Conservation (phyloP, 2,888 invertebrate genomes). For the Lumbricus terrestris region DNA sequence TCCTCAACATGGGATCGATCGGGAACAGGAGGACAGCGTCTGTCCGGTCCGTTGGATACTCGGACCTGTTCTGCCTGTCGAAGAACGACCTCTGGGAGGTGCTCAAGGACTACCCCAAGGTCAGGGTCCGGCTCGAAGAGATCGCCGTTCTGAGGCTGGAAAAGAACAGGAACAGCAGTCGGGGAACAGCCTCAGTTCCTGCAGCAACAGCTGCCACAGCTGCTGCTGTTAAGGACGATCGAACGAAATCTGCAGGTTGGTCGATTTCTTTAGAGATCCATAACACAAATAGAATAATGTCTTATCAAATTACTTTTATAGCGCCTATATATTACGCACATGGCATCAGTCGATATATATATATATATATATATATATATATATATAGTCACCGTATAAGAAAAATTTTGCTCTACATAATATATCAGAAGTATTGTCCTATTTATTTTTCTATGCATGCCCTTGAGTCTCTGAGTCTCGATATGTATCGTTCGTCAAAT, state of each 20-base stretch:
- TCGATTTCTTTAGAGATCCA: neutral
- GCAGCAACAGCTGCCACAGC: neutral
- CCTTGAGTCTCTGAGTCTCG: no score
- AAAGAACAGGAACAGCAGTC: conserved; percentile 71
- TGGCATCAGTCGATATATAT: no score
- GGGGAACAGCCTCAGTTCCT: neutral
- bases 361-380: no score
- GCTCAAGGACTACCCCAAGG: conserved; percentile 70
- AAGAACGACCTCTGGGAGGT: conserved; percentile 99
- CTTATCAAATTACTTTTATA: no score
- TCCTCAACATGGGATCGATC: conserved; percentile 87
- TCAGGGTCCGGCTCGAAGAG: conserved; percentile 77
- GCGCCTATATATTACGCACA: no score
- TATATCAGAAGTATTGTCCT: no score
- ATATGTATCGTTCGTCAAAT: no score
- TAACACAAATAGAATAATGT: neutral
- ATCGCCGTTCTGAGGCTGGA: conserved; percentile 95
- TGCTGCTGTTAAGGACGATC: neutral
- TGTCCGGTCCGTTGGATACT: conserved; percentile 95
- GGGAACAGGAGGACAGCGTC: conserved; percentile 97
- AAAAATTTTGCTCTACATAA: no score
- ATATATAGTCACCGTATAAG: no score
- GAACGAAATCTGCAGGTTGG: neutral
- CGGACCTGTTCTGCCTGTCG: conserved; percentile 95
- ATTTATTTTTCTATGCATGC: no score